Percentiles rank a stretch among this genome's conserved stretches.
phyloP scores from a whole-genome alignment of 2,113 vertebrate species.

The Lonchura striata region DNA sequence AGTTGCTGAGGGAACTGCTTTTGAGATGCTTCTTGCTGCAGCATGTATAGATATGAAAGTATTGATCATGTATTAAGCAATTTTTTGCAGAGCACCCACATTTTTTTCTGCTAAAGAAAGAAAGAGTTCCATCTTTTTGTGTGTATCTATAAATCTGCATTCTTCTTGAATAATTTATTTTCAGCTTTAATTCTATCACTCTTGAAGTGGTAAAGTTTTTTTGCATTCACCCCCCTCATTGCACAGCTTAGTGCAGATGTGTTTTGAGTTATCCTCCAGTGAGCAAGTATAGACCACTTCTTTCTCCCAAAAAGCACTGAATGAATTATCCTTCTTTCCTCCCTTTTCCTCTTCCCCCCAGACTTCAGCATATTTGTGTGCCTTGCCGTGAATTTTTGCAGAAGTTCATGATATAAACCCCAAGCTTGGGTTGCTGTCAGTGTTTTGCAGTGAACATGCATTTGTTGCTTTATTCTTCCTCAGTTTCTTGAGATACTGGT shows the following conservation, averaged over 20 bases:
- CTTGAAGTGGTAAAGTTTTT: neutral
- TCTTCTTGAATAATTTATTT: neutral
- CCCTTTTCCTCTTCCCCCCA: neutral
- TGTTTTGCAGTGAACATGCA: neutral
- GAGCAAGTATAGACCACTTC: neutral
- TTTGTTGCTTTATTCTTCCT: neutral
- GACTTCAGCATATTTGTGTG: neutral
- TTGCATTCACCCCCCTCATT: neutral
- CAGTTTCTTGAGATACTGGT: neutral
- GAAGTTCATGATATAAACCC: neutral
- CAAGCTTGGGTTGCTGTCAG: neutral
- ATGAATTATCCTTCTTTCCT: neutral
- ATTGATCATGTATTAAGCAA: neutral
- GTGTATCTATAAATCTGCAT: neutral
- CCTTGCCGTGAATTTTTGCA: slow-evolving; percentile 21
- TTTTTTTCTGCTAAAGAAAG: neutral
- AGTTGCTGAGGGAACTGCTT: neutral
- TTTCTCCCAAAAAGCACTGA: neutral
- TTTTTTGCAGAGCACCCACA: neutral
- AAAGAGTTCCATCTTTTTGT: neutral
- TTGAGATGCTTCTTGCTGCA: neutral
- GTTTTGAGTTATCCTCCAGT: neutral
- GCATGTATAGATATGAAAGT: neutral
- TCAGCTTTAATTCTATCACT: neutral
- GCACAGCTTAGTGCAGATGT: neutral